Evolutionary conservation across 2,888 invertebrate genomes (phyloP).

Genomic region (Caprella mutica): DNA sequence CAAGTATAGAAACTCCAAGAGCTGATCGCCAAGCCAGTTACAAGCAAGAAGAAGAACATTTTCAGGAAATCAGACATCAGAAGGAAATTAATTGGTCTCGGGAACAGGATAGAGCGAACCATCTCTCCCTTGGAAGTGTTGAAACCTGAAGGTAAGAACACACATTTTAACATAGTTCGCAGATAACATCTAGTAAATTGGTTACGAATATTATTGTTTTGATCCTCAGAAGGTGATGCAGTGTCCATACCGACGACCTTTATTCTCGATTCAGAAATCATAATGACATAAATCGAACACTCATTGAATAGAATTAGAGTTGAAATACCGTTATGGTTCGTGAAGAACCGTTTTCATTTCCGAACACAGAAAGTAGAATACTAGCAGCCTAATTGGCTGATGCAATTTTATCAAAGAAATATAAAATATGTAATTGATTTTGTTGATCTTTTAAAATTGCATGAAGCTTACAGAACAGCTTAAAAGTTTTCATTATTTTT

Average conservation of each 20-base stretch:
- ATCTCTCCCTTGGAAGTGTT: constrained; percentile 65
- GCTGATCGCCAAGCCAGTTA: constrained; percentile 36
- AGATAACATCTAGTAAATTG: background rate
- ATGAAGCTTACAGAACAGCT: too few species aligned
- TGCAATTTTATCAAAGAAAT: too few species aligned
- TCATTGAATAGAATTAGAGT: too few species aligned
- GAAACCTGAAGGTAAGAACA: constrained; percentile 55
- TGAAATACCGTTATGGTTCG: too few species aligned
- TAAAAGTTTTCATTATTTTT: too few species aligned
- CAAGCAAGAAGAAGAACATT: constrained; percentile 37
- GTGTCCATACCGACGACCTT: background rate
- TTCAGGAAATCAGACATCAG: constrained; percentile 55
- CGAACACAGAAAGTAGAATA: too few species aligned
- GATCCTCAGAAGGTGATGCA: too few species aligned
- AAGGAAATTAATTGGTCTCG: constrained; percentile 61
- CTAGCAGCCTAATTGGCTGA: too few species aligned
- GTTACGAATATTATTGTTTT: background rate
- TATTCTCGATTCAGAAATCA: background rate
- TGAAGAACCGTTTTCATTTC: background rate
- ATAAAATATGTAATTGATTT: too few species aligned
- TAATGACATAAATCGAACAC: too few species aligned
- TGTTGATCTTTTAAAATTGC: too few species aligned
- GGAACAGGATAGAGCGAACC: constrained; percentile 65
- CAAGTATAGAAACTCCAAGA: constrained; percentile 36
- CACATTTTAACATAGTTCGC: background rate